Conservation (phyloP, 2,113 vertebrate genomes). For the Oreotragus oreotragus region DNA sequence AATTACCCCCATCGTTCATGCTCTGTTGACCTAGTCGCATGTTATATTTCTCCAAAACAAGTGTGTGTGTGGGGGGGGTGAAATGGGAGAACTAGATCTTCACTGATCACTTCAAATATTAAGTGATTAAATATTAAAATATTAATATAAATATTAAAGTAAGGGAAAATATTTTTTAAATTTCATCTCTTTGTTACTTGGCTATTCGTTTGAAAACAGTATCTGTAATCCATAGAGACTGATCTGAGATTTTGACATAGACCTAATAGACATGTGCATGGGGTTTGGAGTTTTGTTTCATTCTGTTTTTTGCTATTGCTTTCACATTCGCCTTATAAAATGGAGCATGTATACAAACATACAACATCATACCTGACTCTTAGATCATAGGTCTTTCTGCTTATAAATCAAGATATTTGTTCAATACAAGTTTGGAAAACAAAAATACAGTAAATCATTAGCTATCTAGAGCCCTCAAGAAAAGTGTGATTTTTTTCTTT, state of each 20-base stretch:
- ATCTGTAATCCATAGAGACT: not conserved
- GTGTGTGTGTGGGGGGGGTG: not conserved
- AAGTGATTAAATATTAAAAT: not conserved
- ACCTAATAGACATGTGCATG: not conserved
- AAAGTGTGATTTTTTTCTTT: not conserved
- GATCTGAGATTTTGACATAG: not conserved
- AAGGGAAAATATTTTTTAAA: not conserved
- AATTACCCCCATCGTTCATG: not conserved
- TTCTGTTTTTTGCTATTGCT: not conserved
- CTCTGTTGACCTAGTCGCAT: not conserved
- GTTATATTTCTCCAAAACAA: slow-evolving; percentile 13
- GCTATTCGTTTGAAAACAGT: slow-evolving; percentile 24
- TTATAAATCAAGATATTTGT: slow-evolving; percentile 25
- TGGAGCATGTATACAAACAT: slow-evolving; percentile 16
- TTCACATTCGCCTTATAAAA: not conserved
- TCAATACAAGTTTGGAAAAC: slow-evolving; percentile 17
- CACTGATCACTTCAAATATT: not conserved
- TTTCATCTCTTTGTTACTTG: slow-evolving; percentile 19
- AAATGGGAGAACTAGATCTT: not conserved
- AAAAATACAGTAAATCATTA: slow-evolving; percentile 20
- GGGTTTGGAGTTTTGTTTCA: not conserved
- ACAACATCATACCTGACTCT: not conserved
- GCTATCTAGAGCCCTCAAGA: not conserved
- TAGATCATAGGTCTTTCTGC: not conserved
- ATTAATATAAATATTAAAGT: not conserved